These are phyloP conservation scores for Eucera pruinosa DNA, from an alignment of 2,888 invertebrate species.

Conservation along the genomic window DNA sequence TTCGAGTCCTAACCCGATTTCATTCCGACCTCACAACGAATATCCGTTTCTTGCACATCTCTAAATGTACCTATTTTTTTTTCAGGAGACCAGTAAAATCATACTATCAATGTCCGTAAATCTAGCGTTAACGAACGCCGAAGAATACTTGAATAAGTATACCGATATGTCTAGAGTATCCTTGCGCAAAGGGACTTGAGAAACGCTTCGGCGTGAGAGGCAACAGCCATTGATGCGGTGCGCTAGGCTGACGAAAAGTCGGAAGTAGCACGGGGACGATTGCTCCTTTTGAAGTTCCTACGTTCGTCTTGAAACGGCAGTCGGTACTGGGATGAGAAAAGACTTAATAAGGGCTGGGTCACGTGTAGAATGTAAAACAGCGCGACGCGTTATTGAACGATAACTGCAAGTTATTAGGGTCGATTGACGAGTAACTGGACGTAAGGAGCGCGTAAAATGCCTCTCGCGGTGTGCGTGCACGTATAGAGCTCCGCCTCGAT, in stretches of 20 bases:
- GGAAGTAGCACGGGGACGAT: slow-evolving; percentile 28
- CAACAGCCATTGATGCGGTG: slow-evolving; percentile 6
- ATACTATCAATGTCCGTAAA: too few species aligned
- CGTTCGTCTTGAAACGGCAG: slow-evolving; percentile 49
- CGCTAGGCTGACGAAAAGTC: slow-evolving; percentile 17
- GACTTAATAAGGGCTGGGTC: slow-evolving; percentile 61
- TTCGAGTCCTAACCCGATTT: too few species aligned
- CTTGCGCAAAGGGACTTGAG: not conserved
- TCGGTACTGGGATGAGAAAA: slow-evolving; percentile 56
- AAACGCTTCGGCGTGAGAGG: not conserved
- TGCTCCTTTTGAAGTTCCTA: slow-evolving; percentile 50
- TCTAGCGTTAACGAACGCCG: too few species aligned
- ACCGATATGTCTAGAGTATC: not conserved
- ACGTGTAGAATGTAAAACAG: slow-evolving; percentile 70
- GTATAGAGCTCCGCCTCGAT: slow-evolving; percentile 56
- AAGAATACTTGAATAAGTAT: not conserved
- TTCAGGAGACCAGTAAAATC: too few species aligned
- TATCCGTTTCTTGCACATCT: too few species aligned
- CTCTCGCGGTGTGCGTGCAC: slow-evolving; percentile 63
- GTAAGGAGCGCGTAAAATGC: slow-evolving; percentile 71
- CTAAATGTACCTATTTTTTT: too few species aligned
- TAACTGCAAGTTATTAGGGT: slow-evolving; percentile 79
- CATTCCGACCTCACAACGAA: too few species aligned
- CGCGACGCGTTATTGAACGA: slow-evolving; percentile 73
- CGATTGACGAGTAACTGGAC: slow-evolving; percentile 76